phyloP scores from a whole-genome alignment of 2,113 vertebrate species.

The Solea senegalensis region DNA sequence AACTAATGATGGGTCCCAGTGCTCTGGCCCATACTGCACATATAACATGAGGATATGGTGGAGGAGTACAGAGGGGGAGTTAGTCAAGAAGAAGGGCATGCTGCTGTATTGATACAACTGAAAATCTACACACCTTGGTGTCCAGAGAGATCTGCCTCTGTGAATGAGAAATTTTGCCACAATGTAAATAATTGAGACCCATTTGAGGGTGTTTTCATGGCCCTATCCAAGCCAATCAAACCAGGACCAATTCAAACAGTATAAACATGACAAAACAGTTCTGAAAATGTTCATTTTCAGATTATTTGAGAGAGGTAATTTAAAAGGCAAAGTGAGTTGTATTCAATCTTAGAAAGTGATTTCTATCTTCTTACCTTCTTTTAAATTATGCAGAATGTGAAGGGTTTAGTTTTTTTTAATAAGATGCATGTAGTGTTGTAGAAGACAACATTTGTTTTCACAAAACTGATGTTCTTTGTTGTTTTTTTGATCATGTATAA shows the following conservation, averaged over 20 bases:
- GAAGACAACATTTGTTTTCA: not conserved
- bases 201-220: conserved; percentile 49
- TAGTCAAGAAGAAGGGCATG: conserved; percentile 79
- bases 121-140: conserved; percentile 84
- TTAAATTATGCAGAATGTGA: not conserved
- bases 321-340: not conserved
- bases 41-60: conserved; percentile 59
- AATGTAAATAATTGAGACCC: conserved; percentile 77
- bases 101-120: conserved; percentile 76
- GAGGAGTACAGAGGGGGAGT: conserved; percentile 62
- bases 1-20: conserved; percentile 32
- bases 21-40: conserved; percentile 59
- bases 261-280: conserved; percentile 23
- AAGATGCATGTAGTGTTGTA: not conserved
- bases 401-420: not conserved
- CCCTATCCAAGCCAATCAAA: conserved; percentile 32
- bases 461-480: not conserved
- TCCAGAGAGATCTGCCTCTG: conserved; percentile 84
- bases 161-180: conserved; percentile 84
- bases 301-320: conserved; percentile 1
- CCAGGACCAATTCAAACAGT: conserved; percentile 35
- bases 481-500: conserved; percentile 1
- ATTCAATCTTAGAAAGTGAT: not conserved
- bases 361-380: not conserved
- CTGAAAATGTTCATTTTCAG: not conserved